Base-by-base conservation (phyloP, 1,140 invertebrate genomes). In the Dinoponera quadriceps region DNA sequence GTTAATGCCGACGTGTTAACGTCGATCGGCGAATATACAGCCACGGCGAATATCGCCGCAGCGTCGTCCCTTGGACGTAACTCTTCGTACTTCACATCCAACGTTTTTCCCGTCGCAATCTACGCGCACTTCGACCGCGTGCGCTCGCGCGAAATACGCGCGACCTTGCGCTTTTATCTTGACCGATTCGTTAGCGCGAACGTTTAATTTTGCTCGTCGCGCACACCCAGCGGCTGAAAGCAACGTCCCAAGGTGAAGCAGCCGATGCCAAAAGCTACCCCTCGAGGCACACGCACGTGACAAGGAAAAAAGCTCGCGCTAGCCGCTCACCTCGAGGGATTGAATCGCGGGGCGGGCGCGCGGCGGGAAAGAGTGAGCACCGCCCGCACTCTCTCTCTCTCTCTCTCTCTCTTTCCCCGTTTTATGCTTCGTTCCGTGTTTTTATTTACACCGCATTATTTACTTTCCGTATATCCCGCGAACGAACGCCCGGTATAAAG, bases 361-460 rank as follows among this genome's bases (percentile, higher is more conserved):
- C 22, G 55, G 65, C 16, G 20, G 75, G 11, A 51, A 18, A 51
- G 49, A 51, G 49, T 2, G 54, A 20, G 3, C 69, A 18, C 51
- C 65, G 22, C 51, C 75, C 65, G 65, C 65, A 44, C 75, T 71
- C 75, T 78, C 65, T 44, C 38, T n/a, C n/a, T n/a, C n/a, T n/a
- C n/a, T n/a, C n/a, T n/a, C n/a, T n/a, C n/a, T n/a, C n/a, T n/a
- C n/a, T n/a, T n/a, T n/a, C n/a, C n/a, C n/a, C 65, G 75, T 71
- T 80, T 80, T 80, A 71, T 69, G 51, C 85, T 84, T 86, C 68
- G 57, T 74, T 63, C 77, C 51, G 87, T 89, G 85, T 90, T 90
- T 91, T 88, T 93, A 91, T 92, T 93, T 93, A 87, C 85, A 88
- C 82, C 89, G 90, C 89, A 82, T 88, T 93, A 91, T 92, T 92